Evolutionary conservation across 2,797 vertebrate species (phyloP).

Genomic region (Artibeus lituratus): DNA sequence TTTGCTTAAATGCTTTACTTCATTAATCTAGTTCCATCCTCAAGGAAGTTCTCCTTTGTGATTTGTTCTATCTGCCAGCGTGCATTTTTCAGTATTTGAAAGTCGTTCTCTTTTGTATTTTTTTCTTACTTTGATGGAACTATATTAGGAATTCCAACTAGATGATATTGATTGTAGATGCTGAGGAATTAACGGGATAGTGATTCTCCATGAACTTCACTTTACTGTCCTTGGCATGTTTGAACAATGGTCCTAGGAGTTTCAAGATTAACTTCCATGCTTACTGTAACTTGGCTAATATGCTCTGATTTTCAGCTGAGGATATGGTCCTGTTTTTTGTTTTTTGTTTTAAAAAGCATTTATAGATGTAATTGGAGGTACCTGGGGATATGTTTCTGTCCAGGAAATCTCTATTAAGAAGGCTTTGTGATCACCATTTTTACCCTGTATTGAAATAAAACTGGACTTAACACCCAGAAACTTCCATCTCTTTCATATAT

Average conservation of each 20-base stretch:
- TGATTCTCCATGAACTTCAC: background rate
- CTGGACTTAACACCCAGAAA: background rate
- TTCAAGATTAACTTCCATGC: background rate
- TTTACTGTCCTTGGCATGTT: background rate
- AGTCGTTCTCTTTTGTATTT: background rate
- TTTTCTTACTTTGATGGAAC: background rate
- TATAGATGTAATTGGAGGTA: background rate
- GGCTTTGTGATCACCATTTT: background rate
- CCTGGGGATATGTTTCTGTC: background rate
- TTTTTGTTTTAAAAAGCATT: background rate
- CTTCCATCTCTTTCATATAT: background rate
- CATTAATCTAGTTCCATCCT: background rate
- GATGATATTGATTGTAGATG: background rate
- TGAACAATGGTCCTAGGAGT: background rate
- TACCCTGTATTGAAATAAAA: background rate
- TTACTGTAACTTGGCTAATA: background rate
- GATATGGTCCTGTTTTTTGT: background rate
- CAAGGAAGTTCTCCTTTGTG: background rate
- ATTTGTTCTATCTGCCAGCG: background rate
- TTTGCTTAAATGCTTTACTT: constrained; percentile 86
- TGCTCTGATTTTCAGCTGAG: background rate
- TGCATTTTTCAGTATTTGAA: background rate
- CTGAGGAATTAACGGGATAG: background rate
- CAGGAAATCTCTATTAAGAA: background rate
- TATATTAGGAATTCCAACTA: background rate